These are phyloP conservation scores for Nymphalis urticae DNA, from an alignment of 2,888 invertebrate genomes.

Conservation along the genomic window DNA sequence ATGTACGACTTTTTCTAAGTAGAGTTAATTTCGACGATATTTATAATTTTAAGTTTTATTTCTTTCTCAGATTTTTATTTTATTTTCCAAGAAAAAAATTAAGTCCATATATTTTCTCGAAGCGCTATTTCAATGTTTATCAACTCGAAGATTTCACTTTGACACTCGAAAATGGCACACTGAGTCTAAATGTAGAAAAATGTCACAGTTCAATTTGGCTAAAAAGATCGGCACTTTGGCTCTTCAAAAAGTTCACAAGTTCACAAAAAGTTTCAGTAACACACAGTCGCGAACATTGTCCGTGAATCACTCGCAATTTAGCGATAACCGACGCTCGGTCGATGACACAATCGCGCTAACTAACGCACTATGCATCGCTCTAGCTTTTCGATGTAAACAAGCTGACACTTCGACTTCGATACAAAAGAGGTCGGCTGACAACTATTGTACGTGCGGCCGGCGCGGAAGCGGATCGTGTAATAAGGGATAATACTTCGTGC, in stretches of 20 bases:
- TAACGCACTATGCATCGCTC: constrained; percentile 73
- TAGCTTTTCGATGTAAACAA: constrained; percentile 74
- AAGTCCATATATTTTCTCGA: constrained; percentile 46
- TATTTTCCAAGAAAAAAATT: constrained; percentile 35
- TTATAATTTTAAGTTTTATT: background rate
- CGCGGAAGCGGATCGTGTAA: constrained; percentile 77
- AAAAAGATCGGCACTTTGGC: constrained; percentile 52
- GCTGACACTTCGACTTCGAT: constrained; percentile 66
- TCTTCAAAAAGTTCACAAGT: constrained; percentile 64
- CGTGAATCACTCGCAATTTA: constrained; percentile 70
- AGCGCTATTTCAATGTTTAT: constrained; percentile 42
- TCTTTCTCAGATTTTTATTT: constrained; percentile 6
- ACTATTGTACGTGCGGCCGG: constrained; percentile 75
- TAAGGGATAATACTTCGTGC: constrained; percentile 79
- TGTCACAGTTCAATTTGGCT: constrained; percentile 64
- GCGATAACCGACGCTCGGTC: constrained; percentile 68
- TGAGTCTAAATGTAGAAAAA: constrained; percentile 41
- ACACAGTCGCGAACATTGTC: constrained; percentile 64
- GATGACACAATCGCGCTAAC: constrained; percentile 76
- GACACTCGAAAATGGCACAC: constrained; percentile 57
- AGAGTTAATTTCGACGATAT: background rate
- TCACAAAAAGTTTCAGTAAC: constrained; percentile 69
- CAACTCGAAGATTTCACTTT: constrained; percentile 59
- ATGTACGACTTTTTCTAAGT: background rate
- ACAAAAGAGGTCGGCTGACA: constrained; percentile 70